Evolutionary conservation across 1,140 invertebrate species (phyloP), one percentile per base, ranked within the genome.

Genomic region (Aphelenchoides besseyi): DNA sequence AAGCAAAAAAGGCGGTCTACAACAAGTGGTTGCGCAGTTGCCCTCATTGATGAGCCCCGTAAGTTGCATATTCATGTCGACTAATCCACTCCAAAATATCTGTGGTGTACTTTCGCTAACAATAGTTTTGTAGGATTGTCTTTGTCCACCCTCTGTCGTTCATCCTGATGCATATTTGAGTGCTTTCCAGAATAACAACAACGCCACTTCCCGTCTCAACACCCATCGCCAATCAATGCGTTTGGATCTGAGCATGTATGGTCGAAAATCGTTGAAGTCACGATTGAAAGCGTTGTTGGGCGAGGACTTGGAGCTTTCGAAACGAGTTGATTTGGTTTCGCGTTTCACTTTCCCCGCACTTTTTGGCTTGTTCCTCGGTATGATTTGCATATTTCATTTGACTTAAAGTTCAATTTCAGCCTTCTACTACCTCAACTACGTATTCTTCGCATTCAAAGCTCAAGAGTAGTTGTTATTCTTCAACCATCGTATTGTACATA

Each of bases 291-390:
- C 37, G 18, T 67, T 78, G 18, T 57, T 82, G 18, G 75, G 78
- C 30, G 32, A 78, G n/a, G 74, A 68, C 12, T 57, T 73, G 26
- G 78, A 81, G 2, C 36, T 81, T 1, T 82, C 80, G 2, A 76
- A 84, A 52, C 78, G 74, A 37, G 75, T 82, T 26, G 80, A 82
- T 72, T 64, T 84, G 26, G 64, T 81, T 29, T 80, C 77, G 0
- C 57, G 78, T 53, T 70, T 73, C 68, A 74, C 66, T 26, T 80
- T 83, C 33, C 77, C 80, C 26, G 59, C 78, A 3, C 37, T 79
- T 9, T 77, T 77, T 41, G 36, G 52, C 23, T 68, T 54, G 18
- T 77, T 77, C 54, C 61, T 77, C 12, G 48, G 77, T 77, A 36
- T 36, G 72, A 54, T 52, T 52, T 33, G 28, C 5, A 53, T 48